Evolutionary conservation across 2,797 vertebrate genomes (phyloP), one percentile per base, ranked within the genome.

Genomic region (Platalea minor): DNA sequence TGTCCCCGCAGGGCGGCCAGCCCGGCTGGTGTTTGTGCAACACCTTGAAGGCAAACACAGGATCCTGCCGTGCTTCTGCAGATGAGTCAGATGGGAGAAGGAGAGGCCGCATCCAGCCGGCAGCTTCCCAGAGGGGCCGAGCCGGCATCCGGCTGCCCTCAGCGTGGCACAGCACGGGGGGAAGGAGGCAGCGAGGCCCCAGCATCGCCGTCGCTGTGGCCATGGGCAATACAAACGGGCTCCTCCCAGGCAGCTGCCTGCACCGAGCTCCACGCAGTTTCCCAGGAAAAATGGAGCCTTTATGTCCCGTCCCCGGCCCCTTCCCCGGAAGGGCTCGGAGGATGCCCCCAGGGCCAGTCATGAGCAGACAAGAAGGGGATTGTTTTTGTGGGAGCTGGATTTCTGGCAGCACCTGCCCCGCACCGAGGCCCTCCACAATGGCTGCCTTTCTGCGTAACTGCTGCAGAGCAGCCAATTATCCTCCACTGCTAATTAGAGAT

Each of bases 381-480:
- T 97, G 97, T 97, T 94, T 86, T 4, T 56, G 85, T 91, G 91
- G 68, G 95, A 87, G 93, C 79, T 37, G 79, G 87, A 85, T 48
- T 87, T 91, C 92, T 96, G 95, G 85, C 93, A 93, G 95, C 97
- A 97, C 96, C 97, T 96, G 97, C 96, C 91, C 95, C 10, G 7
- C 8, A 48, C 94, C 7, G 1, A 69, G 73, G 77, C 83, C 54
- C 90, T 96, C 93, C 94, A 97, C 97, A 97, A 97, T 95, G 92
- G 82, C 93, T 93, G 76, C 72, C 95, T 97, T 85, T 97, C 95
- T 97, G 85, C 28, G 19, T 60, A 78, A 96, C 25, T 11, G 56
- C 90, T 93, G 94, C 93, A 93, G 87, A 95, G 63, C 43, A 3
- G 78, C 80, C 96, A 96, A 89, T 97, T 97, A 97, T 97, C 93